Percentiles rank a stretch among this genome's conserved stretches.
Evolutionary conservation across 2,113 vertebrate species (phyloP).

Genomic region (Xiphias gladius): DNA sequence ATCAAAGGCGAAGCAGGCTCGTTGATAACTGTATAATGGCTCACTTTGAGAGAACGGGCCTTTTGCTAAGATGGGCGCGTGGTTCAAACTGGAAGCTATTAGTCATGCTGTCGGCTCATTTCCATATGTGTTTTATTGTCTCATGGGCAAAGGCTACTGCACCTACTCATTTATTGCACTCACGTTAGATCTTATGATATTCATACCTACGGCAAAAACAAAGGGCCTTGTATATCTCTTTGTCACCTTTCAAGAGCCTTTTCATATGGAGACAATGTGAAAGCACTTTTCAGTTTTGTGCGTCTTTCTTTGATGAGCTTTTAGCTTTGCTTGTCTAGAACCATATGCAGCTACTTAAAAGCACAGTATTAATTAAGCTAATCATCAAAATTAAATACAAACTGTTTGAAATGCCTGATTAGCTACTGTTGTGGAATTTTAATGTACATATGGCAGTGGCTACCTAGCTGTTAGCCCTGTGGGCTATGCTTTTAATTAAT

Average conservation of each 20-base stretch:
- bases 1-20: conserved; percentile 72
- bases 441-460: background rate
- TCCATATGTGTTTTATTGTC: conserved; percentile 77
- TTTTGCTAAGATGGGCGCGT: conserved; percentile 65
- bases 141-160: conserved; percentile 67
- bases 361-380: background rate
- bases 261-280: conserved; percentile 61
- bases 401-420: background rate
- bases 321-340: conserved; percentile 43
- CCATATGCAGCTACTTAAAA: conserved; percentile 22
- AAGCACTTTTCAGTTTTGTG: conserved; percentile 46
- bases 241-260: conserved; percentile 59
- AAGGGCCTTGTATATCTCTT: conserved; percentile 63
- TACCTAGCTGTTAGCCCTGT: background rate
- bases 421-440: background rate
- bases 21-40: conserved; percentile 79
- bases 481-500: conserved; percentile 1
- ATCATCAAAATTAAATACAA: background rate
- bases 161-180: conserved; percentile 62
- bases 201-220: conserved; percentile 79
- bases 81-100: conserved; percentile 77
- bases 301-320: conserved; percentile 53
- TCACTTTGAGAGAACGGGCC: conserved; percentile 71
- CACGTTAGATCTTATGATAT: conserved; percentile 73
- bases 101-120: conserved; percentile 78